Evolutionary conservation across 2,113 vertebrate genomes (phyloP).

Genomic region (Catharus minimus): DNA sequence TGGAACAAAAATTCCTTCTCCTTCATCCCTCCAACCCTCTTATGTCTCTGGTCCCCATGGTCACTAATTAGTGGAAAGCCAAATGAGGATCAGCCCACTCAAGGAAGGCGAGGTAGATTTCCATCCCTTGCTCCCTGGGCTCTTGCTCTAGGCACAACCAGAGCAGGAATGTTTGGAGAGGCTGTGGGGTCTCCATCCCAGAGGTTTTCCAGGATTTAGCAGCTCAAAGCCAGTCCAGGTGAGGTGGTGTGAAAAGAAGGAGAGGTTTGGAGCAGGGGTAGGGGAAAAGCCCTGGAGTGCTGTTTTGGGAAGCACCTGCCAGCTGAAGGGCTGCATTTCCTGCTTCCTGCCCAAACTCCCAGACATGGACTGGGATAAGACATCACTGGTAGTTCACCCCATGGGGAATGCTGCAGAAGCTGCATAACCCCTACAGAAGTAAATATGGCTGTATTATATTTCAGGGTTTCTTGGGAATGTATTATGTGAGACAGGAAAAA

Average conservation of each 20-base stretch:
- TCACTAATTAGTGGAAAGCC: neutral
- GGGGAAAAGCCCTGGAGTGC: neutral
- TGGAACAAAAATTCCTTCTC: neutral
- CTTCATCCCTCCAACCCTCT: neutral
- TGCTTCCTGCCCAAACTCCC: neutral
- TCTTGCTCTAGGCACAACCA: neutral
- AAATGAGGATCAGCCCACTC: neutral
- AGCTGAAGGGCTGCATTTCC: neutral
- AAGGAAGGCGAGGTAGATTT: neutral
- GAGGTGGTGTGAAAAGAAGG: neutral
- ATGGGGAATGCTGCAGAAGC: neutral
- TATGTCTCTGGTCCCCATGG: accelerated
- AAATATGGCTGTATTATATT: neutral
- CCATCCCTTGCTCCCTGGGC: neutral
- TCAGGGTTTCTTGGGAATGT: neutral
- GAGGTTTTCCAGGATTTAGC: neutral
- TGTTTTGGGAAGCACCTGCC: neutral
- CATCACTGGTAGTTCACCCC: neutral
- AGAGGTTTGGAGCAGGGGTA: neutral
- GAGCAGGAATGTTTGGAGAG: neutral
- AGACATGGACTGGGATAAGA: neutral
- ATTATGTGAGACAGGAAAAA: neutral
- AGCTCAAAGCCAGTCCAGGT: neutral
- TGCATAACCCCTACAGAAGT: neutral
- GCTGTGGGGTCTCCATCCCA: neutral